A percentile compares a stretch with the other conserved stretches of the same genome.
Conservation (phyloP, 2,888 invertebrate species). For the Osmoderma eremita region DNA sequence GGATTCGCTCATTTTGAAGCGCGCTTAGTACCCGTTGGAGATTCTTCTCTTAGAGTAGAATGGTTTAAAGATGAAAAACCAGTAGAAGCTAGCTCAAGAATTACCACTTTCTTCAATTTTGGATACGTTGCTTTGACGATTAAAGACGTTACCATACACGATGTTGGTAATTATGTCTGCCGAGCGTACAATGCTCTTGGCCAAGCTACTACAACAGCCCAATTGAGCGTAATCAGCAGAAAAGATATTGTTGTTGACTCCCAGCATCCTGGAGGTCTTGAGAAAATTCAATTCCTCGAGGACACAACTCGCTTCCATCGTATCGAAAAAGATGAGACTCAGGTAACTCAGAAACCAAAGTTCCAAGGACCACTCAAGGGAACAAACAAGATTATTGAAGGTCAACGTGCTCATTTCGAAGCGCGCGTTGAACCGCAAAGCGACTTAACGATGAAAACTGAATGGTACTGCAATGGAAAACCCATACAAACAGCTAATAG, state of each 20-base stretch:
- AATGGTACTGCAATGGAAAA: constrained; percentile 97
- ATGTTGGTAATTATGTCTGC: constrained; percentile 90
- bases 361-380: constrained; percentile 91
- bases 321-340: constrained; percentile 74
- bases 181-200: constrained; percentile 88
- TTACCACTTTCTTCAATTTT: constrained; percentile 93
- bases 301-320: constrained; percentile 80
- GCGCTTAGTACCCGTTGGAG: constrained; percentile 91
- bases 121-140: constrained; percentile 95
- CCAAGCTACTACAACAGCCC: constrained; percentile 84
- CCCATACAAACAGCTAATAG: constrained; percentile 89
- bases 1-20: constrained; percentile 97
- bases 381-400: constrained; percentile 92
- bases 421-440: constrained; percentile 94
- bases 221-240: constrained; percentile 84
- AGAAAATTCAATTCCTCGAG: constrained; percentile 91
- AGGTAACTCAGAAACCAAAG: constrained; percentile 82
- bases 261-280: constrained; percentile 90
- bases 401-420: constrained; percentile 94
- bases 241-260: constrained; percentile 89
- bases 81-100: constrained; percentile 92
- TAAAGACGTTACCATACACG: constrained; percentile 88
- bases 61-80: constrained; percentile 93
- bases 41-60: constrained; percentile 88
- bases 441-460: constrained; percentile 90